A percentile compares a stretch with the other conserved stretches of the same genome.
phyloP scores from a whole-genome alignment of 2,888 invertebrate species.

The Punctoribates punctum region DNA sequence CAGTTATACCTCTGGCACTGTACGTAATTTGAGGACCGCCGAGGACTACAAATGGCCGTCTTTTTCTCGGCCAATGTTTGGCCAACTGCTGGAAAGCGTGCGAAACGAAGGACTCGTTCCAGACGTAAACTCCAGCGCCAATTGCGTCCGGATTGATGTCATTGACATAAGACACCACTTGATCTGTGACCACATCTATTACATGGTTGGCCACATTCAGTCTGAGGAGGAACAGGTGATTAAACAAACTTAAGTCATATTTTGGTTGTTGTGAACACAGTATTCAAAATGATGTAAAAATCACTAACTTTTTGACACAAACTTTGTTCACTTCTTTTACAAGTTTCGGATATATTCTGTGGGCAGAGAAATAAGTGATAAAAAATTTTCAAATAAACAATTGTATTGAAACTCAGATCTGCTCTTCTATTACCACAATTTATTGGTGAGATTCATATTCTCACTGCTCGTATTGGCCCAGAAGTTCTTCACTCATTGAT shows the following conservation, averaged over 20 bases:
- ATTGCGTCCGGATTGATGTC: neutral
- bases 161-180: neutral
- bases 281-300: too few relatives aligned
- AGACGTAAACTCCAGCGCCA: neutral
- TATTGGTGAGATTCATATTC: too few relatives aligned
- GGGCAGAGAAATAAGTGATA: too few relatives aligned
- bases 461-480: too few relatives aligned
- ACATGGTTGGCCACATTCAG: neutral
- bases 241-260: neutral
- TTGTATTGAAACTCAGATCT: too few relatives aligned
- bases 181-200: neutral
- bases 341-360: too few relatives aligned
- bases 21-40: conserved; percentile 10
- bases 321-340: too few relatives aligned
- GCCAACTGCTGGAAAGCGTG: neutral
- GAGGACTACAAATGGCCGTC: neutral
- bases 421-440: too few relatives aligned
- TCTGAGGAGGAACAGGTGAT: neutral
- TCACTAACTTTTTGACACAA: too few relatives aligned
- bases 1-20: neutral
- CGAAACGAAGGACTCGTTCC: neutral
- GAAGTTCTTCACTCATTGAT: too few relatives aligned
- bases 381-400: too few relatives aligned
- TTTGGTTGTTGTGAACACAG: too few relatives aligned
- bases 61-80: neutral